Evolutionary conservation across 2,113 vertebrate genomes (phyloP).

Genomic region (Axis porcinus): DNA sequence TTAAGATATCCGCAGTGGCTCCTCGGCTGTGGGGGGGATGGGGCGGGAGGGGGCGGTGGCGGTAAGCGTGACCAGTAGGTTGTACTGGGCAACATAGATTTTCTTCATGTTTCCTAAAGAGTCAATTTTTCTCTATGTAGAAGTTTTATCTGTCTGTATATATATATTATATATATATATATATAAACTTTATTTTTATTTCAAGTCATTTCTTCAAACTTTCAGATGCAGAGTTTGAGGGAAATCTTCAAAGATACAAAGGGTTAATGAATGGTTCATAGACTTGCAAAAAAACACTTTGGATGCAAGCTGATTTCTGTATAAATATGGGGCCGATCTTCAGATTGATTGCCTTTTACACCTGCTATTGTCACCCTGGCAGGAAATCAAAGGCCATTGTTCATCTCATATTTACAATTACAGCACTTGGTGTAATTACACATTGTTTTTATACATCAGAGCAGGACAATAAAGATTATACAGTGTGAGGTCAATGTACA

Average conservation of each 20-base stretch:
- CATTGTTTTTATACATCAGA: neutral
- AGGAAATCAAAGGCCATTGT: conserved; percentile 1
- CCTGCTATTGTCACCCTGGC: neutral
- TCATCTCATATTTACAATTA: neutral
- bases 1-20: neutral
- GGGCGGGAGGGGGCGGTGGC: neutral
- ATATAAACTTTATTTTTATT: conserved; percentile 68
- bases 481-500: conserved; percentile 54
- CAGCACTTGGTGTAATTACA: neutral
- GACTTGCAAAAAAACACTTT: neutral
- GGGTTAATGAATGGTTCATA: conserved; percentile 14
- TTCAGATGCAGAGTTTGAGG: conserved; percentile 64
- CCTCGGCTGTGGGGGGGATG: neutral
- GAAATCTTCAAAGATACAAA: conserved; percentile 42
- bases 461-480: conserved; percentile 49
- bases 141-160: conserved; percentile 28
- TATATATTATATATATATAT: conserved; percentile 26
- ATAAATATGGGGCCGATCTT: neutral
- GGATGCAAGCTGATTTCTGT: neutral
- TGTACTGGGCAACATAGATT: neutral
- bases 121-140: neutral
- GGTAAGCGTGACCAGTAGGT: too few relatives aligned
- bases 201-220: conserved; percentile 74
- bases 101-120: neutral
- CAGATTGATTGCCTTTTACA: neutral